Evolutionary conservation across 2,888 invertebrate genomes (phyloP).

Genomic region (Lepidonotus clava): DNA sequence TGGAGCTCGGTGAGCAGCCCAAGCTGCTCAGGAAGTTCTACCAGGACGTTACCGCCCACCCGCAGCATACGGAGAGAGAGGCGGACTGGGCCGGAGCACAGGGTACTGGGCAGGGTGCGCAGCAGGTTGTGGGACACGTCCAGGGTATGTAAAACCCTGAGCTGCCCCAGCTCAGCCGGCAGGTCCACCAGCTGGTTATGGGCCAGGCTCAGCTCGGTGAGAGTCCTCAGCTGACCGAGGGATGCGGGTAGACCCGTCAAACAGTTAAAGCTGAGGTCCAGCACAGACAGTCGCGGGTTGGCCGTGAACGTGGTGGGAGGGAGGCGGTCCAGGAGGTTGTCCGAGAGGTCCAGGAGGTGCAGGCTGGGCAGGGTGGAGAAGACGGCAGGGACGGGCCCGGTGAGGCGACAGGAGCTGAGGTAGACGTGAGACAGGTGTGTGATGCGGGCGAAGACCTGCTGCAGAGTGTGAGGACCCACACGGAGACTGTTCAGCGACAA

Average conservation of each 20-base stretch:
- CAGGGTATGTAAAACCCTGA: neutral
- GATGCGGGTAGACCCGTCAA: neutral
- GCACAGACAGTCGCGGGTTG: neutral
- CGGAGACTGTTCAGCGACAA: slow-evolving; percentile 28
- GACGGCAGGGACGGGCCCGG: neutral
- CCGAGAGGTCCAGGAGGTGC: slow-evolving; percentile 1
- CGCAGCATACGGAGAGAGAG: neutral
- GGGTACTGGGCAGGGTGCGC: neutral
- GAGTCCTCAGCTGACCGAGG: neutral
- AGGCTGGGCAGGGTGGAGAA: neutral
- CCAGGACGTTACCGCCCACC: neutral
- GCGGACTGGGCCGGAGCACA: neutral
- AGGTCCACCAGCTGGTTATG: slow-evolving; percentile 11
- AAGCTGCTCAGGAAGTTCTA: neutral
- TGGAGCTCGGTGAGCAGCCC: neutral
- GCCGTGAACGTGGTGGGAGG: neutral
- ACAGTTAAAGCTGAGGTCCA: slow-evolving; percentile 28
- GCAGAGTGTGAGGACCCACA: neutral
- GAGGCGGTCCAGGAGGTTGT: neutral
- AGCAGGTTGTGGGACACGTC: slow-evolving; percentile 29
- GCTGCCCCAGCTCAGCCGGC: neutral
- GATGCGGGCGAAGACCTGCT: neutral
- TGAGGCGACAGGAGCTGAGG: slow-evolving; percentile 7
- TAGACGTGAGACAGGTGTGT: slow-evolving; percentile 15
- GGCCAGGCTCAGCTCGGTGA: neutral